Evolutionary conservation across 2,888 invertebrate genomes (phyloP).

Genomic region (Tiphia femorata): DNA sequence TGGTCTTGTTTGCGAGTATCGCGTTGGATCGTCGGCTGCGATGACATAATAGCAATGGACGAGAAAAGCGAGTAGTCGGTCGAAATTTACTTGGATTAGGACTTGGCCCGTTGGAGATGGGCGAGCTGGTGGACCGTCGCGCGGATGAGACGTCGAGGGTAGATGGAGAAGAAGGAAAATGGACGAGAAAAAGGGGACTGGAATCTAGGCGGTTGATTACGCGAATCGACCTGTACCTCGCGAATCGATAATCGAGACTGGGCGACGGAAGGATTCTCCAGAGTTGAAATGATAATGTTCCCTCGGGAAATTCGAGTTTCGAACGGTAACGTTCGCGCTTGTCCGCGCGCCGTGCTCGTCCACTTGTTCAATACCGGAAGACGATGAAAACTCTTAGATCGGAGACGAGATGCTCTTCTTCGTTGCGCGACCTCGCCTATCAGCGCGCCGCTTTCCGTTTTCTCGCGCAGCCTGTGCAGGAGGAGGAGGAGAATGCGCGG

Average conservation of each 20-base stretch:
- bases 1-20: too few species aligned
- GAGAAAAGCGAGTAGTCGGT: too few species aligned
- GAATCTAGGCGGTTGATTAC: conserved; percentile 36
- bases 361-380: not conserved
- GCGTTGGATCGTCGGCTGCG: too few species aligned
- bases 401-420: too few species aligned
- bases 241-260: conserved; percentile 41
- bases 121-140: conserved; percentile 15
- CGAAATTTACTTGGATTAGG: conserved; percentile 29
- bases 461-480: not conserved
- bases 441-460: not conserved
- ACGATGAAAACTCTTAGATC: not conserved
- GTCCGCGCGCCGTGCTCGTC: conserved; percentile 11
- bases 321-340: too few species aligned
- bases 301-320: conserved; percentile 45
- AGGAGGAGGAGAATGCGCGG: not conserved
- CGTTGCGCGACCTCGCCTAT: not conserved
- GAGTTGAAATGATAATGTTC: conserved; percentile 44
- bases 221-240: conserved; percentile 29
- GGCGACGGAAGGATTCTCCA: conserved; percentile 18
- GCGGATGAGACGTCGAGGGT: not conserved
- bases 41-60: too few species aligned
- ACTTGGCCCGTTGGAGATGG: too few species aligned
- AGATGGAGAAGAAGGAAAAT: not conserved
- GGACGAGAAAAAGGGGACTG: conserved; percentile 11